Evolutionary conservation across 2,888 invertebrate species (phyloP).

Genomic region (Lycaena phlaeas): DNA sequence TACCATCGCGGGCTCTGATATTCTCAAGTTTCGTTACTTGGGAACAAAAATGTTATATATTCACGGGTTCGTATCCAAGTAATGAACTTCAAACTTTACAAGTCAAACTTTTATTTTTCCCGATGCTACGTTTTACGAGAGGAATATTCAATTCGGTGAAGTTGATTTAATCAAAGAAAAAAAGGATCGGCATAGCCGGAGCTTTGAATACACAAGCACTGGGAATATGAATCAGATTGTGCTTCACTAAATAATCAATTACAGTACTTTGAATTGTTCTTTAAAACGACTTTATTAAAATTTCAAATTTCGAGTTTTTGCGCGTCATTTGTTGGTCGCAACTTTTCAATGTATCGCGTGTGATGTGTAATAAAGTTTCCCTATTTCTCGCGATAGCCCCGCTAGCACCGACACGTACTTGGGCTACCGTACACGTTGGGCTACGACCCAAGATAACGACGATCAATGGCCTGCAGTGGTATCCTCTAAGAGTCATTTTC

Average conservation of each 20-base stretch:
- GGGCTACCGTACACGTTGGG: too few relatives aligned
- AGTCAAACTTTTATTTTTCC: slow-evolving; percentile 1
- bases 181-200: slow-evolving; percentile 2
- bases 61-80: slow-evolving; percentile 1
- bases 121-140: slow-evolving; percentile 11
- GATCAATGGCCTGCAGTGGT: too few relatives aligned
- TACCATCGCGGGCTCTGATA: not conserved
- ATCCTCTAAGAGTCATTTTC: too few relatives aligned
- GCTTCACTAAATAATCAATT: slow-evolving; percentile 3
- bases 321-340: too few relatives aligned
- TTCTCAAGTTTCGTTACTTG: slow-evolving; percentile 3
- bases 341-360: too few relatives aligned
- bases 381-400: too few relatives aligned
- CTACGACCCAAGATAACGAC: too few relatives aligned
- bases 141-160: slow-evolving; percentile 22
- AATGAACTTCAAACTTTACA: slow-evolving; percentile 5
- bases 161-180: slow-evolving; percentile 30
- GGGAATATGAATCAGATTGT: not conserved
- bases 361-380: too few relatives aligned
- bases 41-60: slow-evolving; percentile 3
- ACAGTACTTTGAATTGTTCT: too few relatives aligned
- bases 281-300: too few relatives aligned
- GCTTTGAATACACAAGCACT: slow-evolving; percentile 5
- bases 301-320: too few relatives aligned
- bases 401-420: too few relatives aligned